Percentiles rank a stretch among this genome's conserved stretches.
These are phyloP conservation scores for Drosophila meridionalis DNA, from an alignment of 2,888 invertebrate genomes.

Conservation along the genomic window DNA sequence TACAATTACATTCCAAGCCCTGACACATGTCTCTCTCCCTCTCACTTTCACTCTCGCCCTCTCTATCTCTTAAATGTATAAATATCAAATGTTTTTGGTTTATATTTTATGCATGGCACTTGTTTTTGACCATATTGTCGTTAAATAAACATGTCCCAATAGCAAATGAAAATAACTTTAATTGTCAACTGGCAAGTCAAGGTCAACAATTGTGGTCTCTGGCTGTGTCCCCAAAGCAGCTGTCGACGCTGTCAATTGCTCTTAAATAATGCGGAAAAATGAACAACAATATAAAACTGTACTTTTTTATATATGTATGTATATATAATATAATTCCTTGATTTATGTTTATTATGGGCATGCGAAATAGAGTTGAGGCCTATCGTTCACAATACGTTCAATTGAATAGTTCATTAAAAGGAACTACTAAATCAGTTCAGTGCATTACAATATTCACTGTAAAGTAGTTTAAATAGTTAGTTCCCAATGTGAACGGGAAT, in stretches of 20 bases:
- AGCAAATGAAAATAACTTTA: slow-evolving; percentile 71
- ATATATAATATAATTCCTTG: slow-evolving; percentile 35
- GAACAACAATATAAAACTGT: slow-evolving; percentile 26
- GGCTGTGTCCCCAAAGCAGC: slow-evolving; percentile 62
- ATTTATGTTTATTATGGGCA: slow-evolving; percentile 58
- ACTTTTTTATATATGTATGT: slow-evolving; percentile 19
- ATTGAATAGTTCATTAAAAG: not conserved
- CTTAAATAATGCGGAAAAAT: slow-evolving; percentile 52
- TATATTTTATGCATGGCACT: slow-evolving; percentile 30
- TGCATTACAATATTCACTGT: too few relatives aligned
- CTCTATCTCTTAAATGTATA: not conserved
- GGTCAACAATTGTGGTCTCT: slow-evolving; percentile 45
- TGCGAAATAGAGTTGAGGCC: slow-evolving; percentile 10
- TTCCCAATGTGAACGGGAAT: too few relatives aligned
- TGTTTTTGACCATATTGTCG: slow-evolving; percentile 21
- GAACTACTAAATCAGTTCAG: slow-evolving; percentile 5
- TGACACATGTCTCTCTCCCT: not conserved
- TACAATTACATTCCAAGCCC: not conserved
- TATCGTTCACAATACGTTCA: not conserved
- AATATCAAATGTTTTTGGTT: not conserved
- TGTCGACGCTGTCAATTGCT: slow-evolving; percentile 56
- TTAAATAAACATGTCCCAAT: slow-evolving; percentile 53
- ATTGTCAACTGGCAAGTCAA: slow-evolving; percentile 66
- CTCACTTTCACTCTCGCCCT: not conserved
- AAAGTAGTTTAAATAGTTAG: too few relatives aligned